A percentile compares a stretch with the other conserved stretches of the same genome.
These are phyloP conservation scores for Amphipyra berbera DNA, from an alignment of 2,888 invertebrate genomes.

Conservation along the genomic window DNA sequence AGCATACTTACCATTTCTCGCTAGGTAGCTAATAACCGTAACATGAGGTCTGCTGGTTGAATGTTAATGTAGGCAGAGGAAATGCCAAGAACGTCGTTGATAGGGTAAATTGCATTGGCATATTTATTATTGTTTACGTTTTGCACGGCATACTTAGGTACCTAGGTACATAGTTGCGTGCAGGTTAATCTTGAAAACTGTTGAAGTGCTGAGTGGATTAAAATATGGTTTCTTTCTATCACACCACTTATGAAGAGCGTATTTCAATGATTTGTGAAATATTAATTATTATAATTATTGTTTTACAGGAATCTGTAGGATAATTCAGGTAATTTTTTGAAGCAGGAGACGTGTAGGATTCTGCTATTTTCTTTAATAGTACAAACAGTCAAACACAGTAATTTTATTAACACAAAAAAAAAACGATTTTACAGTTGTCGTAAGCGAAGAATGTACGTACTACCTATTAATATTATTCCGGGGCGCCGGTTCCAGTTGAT, in stretches of 20 bases:
- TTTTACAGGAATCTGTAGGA: too few species aligned
- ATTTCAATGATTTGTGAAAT: background rate
- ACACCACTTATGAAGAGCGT: constrained; percentile 6
- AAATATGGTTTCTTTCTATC: constrained; percentile 41
- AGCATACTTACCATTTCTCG: too few species aligned
- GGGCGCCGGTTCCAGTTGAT: too few species aligned
- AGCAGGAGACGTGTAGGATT: too few species aligned
- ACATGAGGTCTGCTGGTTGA: constrained; percentile 25
- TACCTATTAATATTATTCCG: too few species aligned
- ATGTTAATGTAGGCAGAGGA: constrained; percentile 51
- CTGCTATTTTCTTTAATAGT: too few species aligned
- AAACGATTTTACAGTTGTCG: too few species aligned
- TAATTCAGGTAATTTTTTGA: too few species aligned
- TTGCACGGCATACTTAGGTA: background rate
- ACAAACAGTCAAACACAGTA: too few species aligned
- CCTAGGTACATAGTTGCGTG: constrained; percentile 17
- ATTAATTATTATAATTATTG: too few species aligned
- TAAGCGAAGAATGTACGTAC: too few species aligned
- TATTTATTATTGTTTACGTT: constrained; percentile 1
- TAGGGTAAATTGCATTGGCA: constrained; percentile 27
- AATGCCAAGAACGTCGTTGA: constrained; percentile 47
- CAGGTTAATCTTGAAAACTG: constrained; percentile 32
- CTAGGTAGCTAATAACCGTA: constrained; percentile 14
- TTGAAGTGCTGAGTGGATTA: constrained; percentile 37
- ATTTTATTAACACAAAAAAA: too few species aligned